phyloP scores from a whole-genome alignment of 2,888 invertebrate species.

The Ellobium chinense region DNA sequence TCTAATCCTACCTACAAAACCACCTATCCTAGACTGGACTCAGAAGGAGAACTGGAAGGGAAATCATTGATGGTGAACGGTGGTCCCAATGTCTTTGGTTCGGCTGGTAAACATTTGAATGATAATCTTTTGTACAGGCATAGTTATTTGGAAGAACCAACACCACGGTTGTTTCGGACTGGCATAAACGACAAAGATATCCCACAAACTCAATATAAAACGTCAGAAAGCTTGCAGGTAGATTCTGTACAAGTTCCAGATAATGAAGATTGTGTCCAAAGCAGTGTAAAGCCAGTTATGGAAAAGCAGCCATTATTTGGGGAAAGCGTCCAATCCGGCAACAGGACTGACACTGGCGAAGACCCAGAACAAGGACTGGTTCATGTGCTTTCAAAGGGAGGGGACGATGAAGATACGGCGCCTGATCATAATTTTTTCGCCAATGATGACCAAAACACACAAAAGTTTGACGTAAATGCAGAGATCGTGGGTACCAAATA shows the following conservation, averaged over 20 bases:
- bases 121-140: neutral
- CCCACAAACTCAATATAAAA: neutral
- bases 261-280: no score
- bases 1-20: neutral
- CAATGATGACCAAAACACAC: neutral
- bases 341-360: neutral
- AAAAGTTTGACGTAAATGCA: constrained; percentile 2
- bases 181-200: neutral
- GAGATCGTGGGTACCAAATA: constrained; percentile 24
- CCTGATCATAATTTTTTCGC: neutral
- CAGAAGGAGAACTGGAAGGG: neutral
- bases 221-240: neutral
- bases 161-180: neutral
- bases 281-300: neutral
- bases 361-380: neutral
- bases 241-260: neutral
- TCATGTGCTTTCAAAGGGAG: no score
- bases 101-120: neutral
- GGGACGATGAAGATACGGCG: no score
- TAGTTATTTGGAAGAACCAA: constrained; percentile 8
- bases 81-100: no score
- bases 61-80: neutral
- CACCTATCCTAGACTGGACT: neutral
- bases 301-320: neutral
- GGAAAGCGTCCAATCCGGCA: neutral